Base-by-base conservation (phyloP, 2,113 vertebrate genomes). In the Noctilio leporinus region DNA sequence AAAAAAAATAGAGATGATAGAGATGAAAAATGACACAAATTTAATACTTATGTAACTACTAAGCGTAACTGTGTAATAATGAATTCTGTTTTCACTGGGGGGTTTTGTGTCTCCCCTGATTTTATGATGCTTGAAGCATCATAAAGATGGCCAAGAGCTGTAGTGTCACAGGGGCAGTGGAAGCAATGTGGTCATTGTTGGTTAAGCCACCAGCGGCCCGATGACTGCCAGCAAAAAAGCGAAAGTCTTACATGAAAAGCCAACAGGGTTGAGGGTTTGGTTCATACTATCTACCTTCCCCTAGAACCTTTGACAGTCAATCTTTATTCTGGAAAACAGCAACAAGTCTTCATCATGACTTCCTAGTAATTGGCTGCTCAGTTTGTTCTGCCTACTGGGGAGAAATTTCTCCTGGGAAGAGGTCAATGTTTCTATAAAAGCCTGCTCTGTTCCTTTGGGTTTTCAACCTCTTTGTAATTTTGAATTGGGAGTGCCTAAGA, bases 131-230 rank as follows among this genome's bases (percentile, higher is more conserved):
- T 12, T 2, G 6, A 69, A 85, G 30, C 30, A 51, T 80, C 64
- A 24, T 20, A 47, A 55, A 73, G 22, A 55, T 30, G 20, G 64
- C 35, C 62, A 6, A 28, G 35, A 43, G 30, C 59, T 40, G 47
- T n/a, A 30, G 35, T 35, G 62, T 64, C 59, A 3, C 45, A 17
- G 26, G 38, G 33, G 15, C 4, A 17, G 59, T 62, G 59, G 73
- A 51, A 57, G 51, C 55, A 40, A 77, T 7, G 28, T 38, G 67
- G 35, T 30, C 19, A 28, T 20, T 47, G 1, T n/a, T 67, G 26
- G 43, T 80, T 76, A 81, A 99, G 98, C 98, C 98, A 98, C 98
- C 98, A 98, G 93, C 98, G 99, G 1, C 98, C 87, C 98, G 97
- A 93, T 98, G 98, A 16, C 98, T 98, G 53, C 43, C 24, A 78